Conservation (phyloP, 2,113 vertebrate species). For the Phalacrocorax brasilianus region DNA sequence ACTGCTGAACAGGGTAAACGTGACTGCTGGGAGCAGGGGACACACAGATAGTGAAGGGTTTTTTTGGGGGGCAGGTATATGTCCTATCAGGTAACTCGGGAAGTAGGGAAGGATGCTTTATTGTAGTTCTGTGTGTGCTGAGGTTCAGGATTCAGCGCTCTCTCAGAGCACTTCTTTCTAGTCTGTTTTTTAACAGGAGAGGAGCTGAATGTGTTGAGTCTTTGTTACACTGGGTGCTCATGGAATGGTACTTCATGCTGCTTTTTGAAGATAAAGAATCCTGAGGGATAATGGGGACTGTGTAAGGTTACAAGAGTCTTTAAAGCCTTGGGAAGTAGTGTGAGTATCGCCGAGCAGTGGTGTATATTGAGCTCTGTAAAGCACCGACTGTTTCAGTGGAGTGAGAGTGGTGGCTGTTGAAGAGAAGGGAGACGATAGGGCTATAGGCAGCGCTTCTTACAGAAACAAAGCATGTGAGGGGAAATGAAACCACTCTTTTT, state of each 20-base stretch:
- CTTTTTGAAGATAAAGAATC: not conserved
- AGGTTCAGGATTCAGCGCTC: not conserved
- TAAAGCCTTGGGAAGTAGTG: not conserved
- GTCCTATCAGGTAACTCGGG: not conserved
- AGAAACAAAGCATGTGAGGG: not conserved
- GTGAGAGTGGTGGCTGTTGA: not conserved
- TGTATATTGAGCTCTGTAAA: not conserved
- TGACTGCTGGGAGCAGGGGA: not conserved
- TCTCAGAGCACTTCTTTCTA: not conserved
- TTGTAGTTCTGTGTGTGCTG: fast-evolving
- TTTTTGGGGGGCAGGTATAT: not conserved
- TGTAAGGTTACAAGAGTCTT: not conserved
- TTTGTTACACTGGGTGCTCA: not conserved
- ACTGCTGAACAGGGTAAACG: fast-evolving
- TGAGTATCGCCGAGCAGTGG: fast-evolving
- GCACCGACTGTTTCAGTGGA: not conserved
- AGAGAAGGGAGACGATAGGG: not conserved
- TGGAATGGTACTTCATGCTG: not conserved
- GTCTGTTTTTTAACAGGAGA: not conserved
- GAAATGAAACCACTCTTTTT: not conserved
- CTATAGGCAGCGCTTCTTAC: not conserved
- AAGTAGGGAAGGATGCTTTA: not conserved
- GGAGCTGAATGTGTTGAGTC: not conserved
- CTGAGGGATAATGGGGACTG: not conserved
- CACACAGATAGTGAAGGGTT: fast-evolving